Conservation (phyloP, 1,140 invertebrate genomes). For the Drosophila eugracilis region DNA sequence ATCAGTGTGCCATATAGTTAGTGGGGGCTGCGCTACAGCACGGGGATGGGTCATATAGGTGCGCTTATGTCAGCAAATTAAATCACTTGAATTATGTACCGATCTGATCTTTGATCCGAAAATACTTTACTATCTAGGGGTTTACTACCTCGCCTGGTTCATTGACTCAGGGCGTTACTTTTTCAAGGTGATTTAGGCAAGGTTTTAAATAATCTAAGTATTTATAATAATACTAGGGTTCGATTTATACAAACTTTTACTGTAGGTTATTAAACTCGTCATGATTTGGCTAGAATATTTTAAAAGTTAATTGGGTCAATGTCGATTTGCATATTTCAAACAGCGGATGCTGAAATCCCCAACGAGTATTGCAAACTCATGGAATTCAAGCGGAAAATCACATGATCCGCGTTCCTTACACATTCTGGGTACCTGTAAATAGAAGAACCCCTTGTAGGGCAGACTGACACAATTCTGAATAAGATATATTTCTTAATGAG, state of each 20-base stretch:
- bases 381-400: slow-evolving; percentile 1
- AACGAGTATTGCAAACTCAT: slow-evolving; percentile 23
- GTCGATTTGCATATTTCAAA: slow-evolving; percentile 38
- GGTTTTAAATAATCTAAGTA: slow-evolving; percentile 11
- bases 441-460: slow-evolving; percentile 3
- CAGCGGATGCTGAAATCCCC: slow-evolving; percentile 50
- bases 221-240: not conserved
- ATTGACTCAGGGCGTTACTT: slow-evolving; percentile 1
- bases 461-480: slow-evolving; percentile 21
- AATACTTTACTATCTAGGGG: slow-evolving; percentile 9
- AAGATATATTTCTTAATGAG: not conserved
- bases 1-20: slow-evolving; percentile 27
- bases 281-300: slow-evolving; percentile 35
- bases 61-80: slow-evolving; percentile 13
- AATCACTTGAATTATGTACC: slow-evolving; percentile 11
- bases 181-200: slow-evolving; percentile 24
- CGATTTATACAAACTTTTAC: slow-evolving; percentile 13
- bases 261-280: slow-evolving; percentile 62
- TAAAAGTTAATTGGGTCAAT: slow-evolving; percentile 69
- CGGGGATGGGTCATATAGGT: slow-evolving; percentile 22
- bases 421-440: slow-evolving; percentile 23
- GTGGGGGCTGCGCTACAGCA: slow-evolving; percentile 26
- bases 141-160: slow-evolving; percentile 25
- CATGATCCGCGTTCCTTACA: slow-evolving; percentile 17
- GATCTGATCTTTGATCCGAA: slow-evolving; percentile 15